These are phyloP conservation scores for Otolemur garnettii DNA, from an alignment of 2,113 vertebrate species.

Conservation along the genomic window DNA sequence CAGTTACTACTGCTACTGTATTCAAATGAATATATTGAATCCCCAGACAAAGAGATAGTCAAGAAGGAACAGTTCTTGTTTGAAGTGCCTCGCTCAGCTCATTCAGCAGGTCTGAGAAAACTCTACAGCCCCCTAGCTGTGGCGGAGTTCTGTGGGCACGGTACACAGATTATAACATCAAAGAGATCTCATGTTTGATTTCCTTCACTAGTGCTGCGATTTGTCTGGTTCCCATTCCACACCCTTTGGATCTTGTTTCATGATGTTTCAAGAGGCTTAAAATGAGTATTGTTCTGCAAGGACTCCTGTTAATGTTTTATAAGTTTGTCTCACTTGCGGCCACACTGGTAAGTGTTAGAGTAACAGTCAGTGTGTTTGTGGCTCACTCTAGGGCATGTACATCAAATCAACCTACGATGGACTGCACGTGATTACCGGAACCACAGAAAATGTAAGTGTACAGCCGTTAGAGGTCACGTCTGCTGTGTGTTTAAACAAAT, in stretches of 20 bases:
- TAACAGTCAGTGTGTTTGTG: conserved; percentile 37
- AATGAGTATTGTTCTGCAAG: background rate
- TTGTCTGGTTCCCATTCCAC: background rate
- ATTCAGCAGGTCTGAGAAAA: conserved; percentile 38
- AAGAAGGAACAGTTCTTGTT: background rate
- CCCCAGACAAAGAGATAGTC: conserved; percentile 5
- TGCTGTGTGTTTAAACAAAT: background rate
- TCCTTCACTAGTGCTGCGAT: background rate
- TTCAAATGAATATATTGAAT: background rate
- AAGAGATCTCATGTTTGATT: conserved; percentile 31
- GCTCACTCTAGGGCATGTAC: conserved; percentile 94
- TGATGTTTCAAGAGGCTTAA: background rate
- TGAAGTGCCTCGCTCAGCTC: conserved; percentile 35
- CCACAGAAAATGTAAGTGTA: conserved; percentile 96
- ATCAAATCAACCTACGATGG: conserved; percentile 99
- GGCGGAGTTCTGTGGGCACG: background rate
- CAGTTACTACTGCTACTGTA: background rate
- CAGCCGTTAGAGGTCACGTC: background rate
- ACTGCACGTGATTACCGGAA: conserved; percentile 97
- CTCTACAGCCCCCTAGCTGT: background rate
- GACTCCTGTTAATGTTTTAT: conserved; percentile 41
- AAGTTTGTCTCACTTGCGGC: background rate
- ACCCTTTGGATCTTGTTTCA: conserved; percentile 32
- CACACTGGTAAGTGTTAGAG: background rate
- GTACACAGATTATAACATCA: background rate